Evolutionary conservation across 2,888 invertebrate species (phyloP).

Genomic region (Microctonus hyperodae): DNA sequence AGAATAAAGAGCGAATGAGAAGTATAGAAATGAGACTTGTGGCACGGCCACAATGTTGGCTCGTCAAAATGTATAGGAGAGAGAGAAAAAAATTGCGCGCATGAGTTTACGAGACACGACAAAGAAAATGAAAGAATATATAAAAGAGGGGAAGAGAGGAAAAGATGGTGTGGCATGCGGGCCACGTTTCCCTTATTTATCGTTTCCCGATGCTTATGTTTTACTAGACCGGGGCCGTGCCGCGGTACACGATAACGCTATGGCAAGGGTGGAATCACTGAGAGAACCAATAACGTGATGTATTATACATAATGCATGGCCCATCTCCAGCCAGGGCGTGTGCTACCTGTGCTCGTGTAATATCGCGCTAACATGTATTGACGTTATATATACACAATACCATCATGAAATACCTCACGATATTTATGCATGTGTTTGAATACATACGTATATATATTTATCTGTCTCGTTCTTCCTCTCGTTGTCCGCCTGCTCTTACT

Average conservation of each 20-base stretch:
- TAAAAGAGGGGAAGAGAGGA: slow-evolving; percentile 7
- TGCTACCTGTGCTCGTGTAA: slow-evolving; percentile 27
- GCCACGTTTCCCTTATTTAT: slow-evolving; percentile 63
- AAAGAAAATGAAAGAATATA: slow-evolving; percentile 23
- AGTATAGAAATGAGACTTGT: background rate
- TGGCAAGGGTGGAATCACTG: slow-evolving; percentile 62
- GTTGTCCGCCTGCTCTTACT: background rate
- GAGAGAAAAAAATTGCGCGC: slow-evolving; percentile 5
- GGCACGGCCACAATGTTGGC: too few species aligned
- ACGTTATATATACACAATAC: slow-evolving; percentile 2
- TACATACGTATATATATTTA: too few species aligned
- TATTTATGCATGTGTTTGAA: background rate
- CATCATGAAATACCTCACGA: slow-evolving; percentile 11
- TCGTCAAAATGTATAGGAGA: slow-evolving; percentile 12
- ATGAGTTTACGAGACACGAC: slow-evolving; percentile 10
- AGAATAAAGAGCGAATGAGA: slow-evolving; percentile 1
- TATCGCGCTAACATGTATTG: slow-evolving; percentile 25
- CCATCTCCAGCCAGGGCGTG: slow-evolving; percentile 44
- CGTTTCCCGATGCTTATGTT: slow-evolving; percentile 64
- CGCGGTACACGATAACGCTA: slow-evolving; percentile 58
- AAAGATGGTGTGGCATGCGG: slow-evolving; percentile 53
- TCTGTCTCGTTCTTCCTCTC: background rate
- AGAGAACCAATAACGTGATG: slow-evolving; percentile 64
- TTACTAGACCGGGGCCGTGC: slow-evolving; percentile 58
- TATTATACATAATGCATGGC: slow-evolving; percentile 64